phyloP scores from a whole-genome alignment of 2,797 vertebrate genomes.

The Ambastaia sidthimunki region DNA sequence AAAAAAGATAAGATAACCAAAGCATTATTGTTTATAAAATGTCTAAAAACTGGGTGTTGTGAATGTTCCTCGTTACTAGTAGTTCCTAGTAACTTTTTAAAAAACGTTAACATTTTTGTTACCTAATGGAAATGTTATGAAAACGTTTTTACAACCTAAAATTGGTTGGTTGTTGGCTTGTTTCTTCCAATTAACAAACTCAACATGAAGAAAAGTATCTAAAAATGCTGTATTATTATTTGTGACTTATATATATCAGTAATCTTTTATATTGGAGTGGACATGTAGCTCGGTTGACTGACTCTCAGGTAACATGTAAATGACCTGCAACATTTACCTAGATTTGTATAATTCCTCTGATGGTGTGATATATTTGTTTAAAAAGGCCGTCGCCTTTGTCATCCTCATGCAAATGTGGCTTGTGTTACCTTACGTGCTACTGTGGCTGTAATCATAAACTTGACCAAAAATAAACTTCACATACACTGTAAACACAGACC shows the following conservation, averaged over 20 bases:
- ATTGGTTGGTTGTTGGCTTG: conserved; percentile 9
- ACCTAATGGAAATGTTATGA: too few relatives aligned
- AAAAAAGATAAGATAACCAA: too few relatives aligned
- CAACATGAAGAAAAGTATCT: background rate
- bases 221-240: background rate
- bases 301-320: conserved; percentile 38
- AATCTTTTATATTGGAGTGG: background rate
- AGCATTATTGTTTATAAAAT: too few relatives aligned
- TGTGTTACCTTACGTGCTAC: background rate
- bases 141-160: too few relatives aligned
- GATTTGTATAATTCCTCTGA: conserved; percentile 35
- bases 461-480: conserved; percentile 49
- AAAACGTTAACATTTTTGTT: too few relatives aligned
- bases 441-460: conserved; percentile 45
- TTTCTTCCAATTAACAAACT: background rate
- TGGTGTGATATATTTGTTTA: conserved; percentile 42
- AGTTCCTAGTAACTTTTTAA: too few relatives aligned
- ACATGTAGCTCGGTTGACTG: conserved; percentile 3
- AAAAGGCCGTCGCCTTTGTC: background rate
- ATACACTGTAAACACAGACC: conserved; percentile 35
- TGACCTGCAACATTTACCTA: conserved; percentile 34
- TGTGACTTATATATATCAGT: conserved; percentile 13
- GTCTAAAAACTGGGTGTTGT: too few relatives aligned
- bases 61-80: too few relatives aligned
- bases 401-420: conserved; percentile 16